Conservation (phyloP, 2,888 invertebrate species). For the Acrocyrtus sp. region DNA sequence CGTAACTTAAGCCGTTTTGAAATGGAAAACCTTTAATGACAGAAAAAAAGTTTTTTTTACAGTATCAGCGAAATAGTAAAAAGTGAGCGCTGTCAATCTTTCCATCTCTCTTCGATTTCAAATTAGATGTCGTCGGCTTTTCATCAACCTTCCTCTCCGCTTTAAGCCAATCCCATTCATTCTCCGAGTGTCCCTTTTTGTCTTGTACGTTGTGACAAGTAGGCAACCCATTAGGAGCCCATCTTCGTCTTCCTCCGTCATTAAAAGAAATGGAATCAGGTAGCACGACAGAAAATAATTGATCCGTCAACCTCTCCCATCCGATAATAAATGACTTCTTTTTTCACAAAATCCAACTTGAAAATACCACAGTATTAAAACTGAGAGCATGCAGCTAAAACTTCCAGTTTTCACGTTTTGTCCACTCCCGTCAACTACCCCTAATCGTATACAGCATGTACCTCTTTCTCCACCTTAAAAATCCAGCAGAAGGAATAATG, state of each 20-base stretch:
- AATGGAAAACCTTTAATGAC: not conserved
- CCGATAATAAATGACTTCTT: conserved; percentile 27
- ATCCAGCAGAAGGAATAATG: not conserved
- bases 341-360: not conserved
- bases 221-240: conserved; percentile 40
- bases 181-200: not conserved
- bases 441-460: too few relatives aligned
- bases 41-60: too few relatives aligned
- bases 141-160: not conserved
- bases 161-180: conserved; percentile 1
- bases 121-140: conserved; percentile 3
- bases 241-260: conserved; percentile 35
- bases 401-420: not conserved
- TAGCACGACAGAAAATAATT: conserved; percentile 55
- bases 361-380: not conserved
- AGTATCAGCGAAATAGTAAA: conserved; percentile 1
- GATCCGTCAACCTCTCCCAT: conserved; percentile 44
- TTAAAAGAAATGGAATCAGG: not conserved
- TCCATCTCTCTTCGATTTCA: not conserved
- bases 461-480: conserved; percentile 23
- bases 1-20: not conserved
- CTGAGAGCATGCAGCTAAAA: conserved; percentile 9
- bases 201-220: conserved; percentile 32
- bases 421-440: too few relatives aligned
- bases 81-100: conserved; percentile 45